Evolutionary conservation across 2,888 invertebrate species (phyloP).

Genomic region (Cerastis rubricosa): DNA sequence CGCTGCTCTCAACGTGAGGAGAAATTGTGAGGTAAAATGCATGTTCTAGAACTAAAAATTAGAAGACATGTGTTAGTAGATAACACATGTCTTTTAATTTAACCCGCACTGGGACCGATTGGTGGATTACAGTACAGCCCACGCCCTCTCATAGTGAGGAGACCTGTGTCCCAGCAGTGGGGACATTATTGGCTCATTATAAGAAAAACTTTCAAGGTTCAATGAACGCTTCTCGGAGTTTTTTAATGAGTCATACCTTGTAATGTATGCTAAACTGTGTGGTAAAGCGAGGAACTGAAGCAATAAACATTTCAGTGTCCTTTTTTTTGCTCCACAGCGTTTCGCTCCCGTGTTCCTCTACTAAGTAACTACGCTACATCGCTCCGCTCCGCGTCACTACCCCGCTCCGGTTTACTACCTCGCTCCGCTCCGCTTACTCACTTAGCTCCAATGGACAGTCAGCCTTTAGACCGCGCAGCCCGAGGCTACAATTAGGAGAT

Average conservation of each 20-base stretch:
- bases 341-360: too few relatives aligned
- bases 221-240: neutral
- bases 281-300: neutral
- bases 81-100: too few relatives aligned
- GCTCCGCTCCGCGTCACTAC: neutral
- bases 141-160: too few relatives aligned
- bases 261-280: neutral
- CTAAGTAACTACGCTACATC: neutral
- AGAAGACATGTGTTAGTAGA: too few relatives aligned
- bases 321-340: neutral
- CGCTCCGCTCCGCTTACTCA: neutral
- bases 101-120: too few relatives aligned
- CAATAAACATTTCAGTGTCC: neutral
- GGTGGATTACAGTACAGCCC: too few relatives aligned
- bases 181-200: too few relatives aligned
- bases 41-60: too few relatives aligned
- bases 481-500: slow-evolving; percentile 58
- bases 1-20: too few relatives aligned
- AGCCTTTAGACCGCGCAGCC: slow-evolving; percentile 18
- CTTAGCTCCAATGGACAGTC: neutral
- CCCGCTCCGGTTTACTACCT: neutral
- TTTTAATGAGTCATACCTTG: too few relatives aligned
- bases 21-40: too few relatives aligned
- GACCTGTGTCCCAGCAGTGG: too few relatives aligned
- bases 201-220: neutral